A percentile compares a stretch with the other conserved stretches of the same genome.
Evolutionary conservation across 2,113 vertebrate genomes (phyloP).

Genomic region (Narcine bancroftii): DNA sequence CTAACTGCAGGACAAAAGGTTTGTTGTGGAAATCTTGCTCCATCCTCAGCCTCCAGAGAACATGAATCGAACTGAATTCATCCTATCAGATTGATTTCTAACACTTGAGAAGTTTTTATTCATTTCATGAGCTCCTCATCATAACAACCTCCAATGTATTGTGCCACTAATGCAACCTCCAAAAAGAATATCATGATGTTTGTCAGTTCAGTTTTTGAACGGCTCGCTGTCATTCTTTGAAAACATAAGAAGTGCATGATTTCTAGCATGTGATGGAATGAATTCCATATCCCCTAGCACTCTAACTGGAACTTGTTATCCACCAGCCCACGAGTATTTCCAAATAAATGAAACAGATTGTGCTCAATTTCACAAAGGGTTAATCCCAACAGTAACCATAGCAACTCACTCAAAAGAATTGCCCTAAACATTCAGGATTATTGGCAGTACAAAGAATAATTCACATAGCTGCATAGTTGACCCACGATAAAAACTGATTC

Average conservation of each 20-base stretch:
- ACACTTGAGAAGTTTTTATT: neutral
- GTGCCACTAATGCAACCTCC: neutral
- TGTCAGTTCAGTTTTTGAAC: neutral
- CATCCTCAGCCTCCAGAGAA: neutral
- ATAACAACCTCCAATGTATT: neutral
- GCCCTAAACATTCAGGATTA: slow-evolving; percentile 1
- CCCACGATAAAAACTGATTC: neutral
- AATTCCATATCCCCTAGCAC: neutral
- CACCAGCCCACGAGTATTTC: neutral
- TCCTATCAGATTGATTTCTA: neutral
- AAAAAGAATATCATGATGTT: neutral
- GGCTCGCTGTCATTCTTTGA: neutral
- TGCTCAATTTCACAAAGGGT: neutral
- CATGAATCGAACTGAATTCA: neutral
- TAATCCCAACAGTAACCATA: neutral
- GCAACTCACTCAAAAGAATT: slow-evolving; percentile 1
- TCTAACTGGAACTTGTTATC: neutral
- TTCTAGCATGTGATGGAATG: neutral
- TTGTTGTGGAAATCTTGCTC: neutral
- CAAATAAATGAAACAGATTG: slow-evolving; percentile 12
- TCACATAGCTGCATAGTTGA: slow-evolving; percentile 6
- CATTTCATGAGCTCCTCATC: neutral
- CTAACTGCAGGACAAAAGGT: neutral
- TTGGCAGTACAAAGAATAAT: slow-evolving; percentile 1
- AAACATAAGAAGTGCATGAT: neutral